Conservation (phyloP, 37 sponge, comb jelly and placozoan species). For the Bolinopsis microptera region DNA sequence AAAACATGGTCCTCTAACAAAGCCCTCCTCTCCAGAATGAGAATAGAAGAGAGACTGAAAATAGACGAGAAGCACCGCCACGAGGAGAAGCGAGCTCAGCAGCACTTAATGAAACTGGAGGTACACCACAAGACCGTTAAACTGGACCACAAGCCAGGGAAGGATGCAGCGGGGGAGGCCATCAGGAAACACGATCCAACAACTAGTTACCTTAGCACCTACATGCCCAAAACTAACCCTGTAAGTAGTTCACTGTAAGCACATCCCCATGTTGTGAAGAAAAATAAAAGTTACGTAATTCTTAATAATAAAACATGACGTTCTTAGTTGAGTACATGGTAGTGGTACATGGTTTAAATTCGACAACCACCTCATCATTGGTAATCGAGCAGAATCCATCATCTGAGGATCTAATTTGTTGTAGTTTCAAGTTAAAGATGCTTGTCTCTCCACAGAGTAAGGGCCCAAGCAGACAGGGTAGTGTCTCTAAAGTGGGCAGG, state of each 20-base stretch:
- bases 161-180: neutral
- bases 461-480: neutral
- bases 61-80: slow-evolving; percentile 16
- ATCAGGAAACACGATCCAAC: slow-evolving; percentile 42
- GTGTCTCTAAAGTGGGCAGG: slow-evolving; percentile 16
- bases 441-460: slow-evolving; percentile 25
- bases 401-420: too few relatives aligned
- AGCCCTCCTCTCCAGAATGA: neutral
- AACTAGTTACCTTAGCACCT: slow-evolving; percentile 30
- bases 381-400: too few relatives aligned
- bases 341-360: too few relatives aligned
- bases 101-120: slow-evolving; percentile 6
- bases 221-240: slow-evolving; percentile 5
- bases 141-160: slow-evolving; percentile 35
- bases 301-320: too few relatives aligned
- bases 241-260: neutral
- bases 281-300: too few relatives aligned
- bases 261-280: too few relatives aligned
- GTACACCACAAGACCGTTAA: neutral
- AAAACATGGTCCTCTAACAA: too few relatives aligned
- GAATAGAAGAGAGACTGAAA: slow-evolving; percentile 53
- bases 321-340: too few relatives aligned
- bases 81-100: slow-evolving; percentile 22
- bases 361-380: too few relatives aligned
- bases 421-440: too few relatives aligned